A percentile compares a stretch with the other conserved stretches of the same genome.
Conservation (phyloP, 2,113 vertebrate species). For the Pardalotus punctatus region DNA sequence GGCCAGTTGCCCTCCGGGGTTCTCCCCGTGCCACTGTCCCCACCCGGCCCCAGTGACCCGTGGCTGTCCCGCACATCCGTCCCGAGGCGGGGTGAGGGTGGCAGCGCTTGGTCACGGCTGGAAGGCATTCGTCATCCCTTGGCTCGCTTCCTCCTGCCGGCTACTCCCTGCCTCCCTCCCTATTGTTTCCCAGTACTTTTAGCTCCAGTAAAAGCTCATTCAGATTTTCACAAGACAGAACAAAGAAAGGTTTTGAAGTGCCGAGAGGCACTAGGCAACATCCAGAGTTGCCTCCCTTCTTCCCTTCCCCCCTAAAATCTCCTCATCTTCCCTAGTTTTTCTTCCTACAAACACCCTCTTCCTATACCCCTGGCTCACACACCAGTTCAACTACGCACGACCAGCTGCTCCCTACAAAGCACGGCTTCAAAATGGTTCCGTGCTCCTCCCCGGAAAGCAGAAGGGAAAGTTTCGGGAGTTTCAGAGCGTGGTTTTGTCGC, state of each 20-base stretch:
- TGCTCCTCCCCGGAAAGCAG: not conserved
- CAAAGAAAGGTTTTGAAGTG: not conserved
- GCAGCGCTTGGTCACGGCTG: not conserved
- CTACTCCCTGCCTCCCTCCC: constrained; percentile 1
- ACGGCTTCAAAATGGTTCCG: accelerated
- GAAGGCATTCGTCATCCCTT: not conserved
- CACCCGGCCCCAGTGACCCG: accelerated
- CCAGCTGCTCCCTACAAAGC: not conserved
- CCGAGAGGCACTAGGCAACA: not conserved
- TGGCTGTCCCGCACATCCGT: not conserved
- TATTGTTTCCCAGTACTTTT: not conserved
- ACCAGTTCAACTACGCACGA: not conserved
- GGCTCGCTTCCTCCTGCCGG: not conserved
- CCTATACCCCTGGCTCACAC: not conserved
- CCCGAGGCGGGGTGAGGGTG: not conserved
- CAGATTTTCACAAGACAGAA: not conserved
- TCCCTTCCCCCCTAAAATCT: not conserved
- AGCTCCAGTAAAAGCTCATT: not conserved
- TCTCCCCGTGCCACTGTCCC: not conserved
- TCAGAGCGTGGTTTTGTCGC: not conserved
- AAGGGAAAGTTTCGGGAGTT: not conserved
- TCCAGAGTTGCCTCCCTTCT: not conserved
- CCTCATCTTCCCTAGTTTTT: not conserved
- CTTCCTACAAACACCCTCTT: not conserved
- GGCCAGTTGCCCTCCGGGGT: not conserved